These are phyloP conservation scores for Camponotus vicinus DNA, from an alignment of 1,140 invertebrate species.

Conservation along the genomic window DNA sequence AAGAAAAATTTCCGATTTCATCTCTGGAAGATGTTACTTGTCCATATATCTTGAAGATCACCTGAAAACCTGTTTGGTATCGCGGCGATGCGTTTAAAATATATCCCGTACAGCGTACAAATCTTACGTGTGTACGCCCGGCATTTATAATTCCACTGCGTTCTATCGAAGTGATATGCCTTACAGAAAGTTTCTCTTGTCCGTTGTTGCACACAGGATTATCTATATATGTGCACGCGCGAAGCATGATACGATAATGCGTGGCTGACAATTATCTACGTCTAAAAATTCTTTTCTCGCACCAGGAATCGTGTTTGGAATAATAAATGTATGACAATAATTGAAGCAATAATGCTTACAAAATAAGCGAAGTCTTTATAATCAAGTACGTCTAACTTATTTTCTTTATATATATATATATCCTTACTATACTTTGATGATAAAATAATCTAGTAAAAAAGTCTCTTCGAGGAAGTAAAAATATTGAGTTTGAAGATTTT, in stretches of 20 bases:
- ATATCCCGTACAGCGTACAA: background rate
- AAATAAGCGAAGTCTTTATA: background rate
- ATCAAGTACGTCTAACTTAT: background rate
- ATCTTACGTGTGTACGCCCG: background rate
- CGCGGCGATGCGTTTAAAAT: background rate
- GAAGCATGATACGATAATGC: background rate
- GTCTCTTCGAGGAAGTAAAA: background rate
- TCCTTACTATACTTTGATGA: background rate
- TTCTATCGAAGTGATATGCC: background rate
- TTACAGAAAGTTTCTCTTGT: background rate
- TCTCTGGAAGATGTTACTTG: slow-evolving; percentile 25
- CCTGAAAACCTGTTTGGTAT: slow-evolving; percentile 22
- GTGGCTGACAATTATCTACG: background rate
- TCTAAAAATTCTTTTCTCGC: background rate
- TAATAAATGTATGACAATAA: background rate
- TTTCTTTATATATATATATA: background rate
- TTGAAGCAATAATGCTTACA: background rate
- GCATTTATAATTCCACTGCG: slow-evolving; percentile 31
- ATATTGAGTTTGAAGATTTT: background rate
- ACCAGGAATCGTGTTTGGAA: background rate
- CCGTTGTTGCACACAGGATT: background rate
- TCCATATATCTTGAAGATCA: slow-evolving; percentile 9
- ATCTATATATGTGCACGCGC: too few species aligned
- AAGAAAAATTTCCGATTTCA: slow-evolving; percentile 37
- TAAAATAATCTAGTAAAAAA: background rate